Evolutionary conservation across 35 echinoderm and acorn worm species (phyloP).

Genomic region (Apostichopus japonicus): DNA sequence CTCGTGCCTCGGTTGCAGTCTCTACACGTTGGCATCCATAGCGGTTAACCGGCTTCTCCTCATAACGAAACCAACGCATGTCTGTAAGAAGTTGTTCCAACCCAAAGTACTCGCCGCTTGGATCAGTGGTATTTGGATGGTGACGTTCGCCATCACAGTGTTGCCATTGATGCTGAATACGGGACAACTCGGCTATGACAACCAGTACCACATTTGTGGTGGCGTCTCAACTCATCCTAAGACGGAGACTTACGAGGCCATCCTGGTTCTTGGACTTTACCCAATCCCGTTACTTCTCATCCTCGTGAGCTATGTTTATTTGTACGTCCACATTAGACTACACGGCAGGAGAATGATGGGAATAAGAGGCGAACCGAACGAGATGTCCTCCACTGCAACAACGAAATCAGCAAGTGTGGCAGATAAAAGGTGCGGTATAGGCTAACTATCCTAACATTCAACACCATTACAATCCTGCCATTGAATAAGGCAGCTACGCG

Average conservation of each 20-base stretch:
- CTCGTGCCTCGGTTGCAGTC: slow-evolving; percentile 68
- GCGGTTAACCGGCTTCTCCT: slow-evolving; percentile 75
- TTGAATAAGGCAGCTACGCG: no score
- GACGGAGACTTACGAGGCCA: background rate
- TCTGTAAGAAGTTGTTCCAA: slow-evolving; percentile 63
- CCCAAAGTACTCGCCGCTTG: slow-evolving; percentile 55
- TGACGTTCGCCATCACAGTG: slow-evolving; percentile 52
- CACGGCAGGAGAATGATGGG: slow-evolving; percentile 68
- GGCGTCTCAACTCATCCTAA: slow-evolving; percentile 48
- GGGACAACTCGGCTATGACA: slow-evolving; percentile 76
- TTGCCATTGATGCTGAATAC: slow-evolving; percentile 49
- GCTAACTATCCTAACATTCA: background rate
- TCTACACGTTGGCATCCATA: slow-evolving; percentile 77
- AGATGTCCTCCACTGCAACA: slow-evolving; percentile 40
- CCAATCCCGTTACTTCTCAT: slow-evolving; percentile 76
- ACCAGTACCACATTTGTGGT: slow-evolving; percentile 68
- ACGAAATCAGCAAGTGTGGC: slow-evolving; percentile 12
- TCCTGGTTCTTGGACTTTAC: slow-evolving; percentile 62
- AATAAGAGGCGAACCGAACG: slow-evolving; percentile 23
- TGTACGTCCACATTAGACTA: slow-evolving; percentile 65
- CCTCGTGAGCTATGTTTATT: slow-evolving; percentile 59
- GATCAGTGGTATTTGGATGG: slow-evolving; percentile 75
- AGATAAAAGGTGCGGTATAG: slow-evolving; percentile 33
- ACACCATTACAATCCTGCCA: no score
- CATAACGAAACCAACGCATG: slow-evolving; percentile 61